Evolutionary conservation across 2,888 invertebrate species (phyloP).

Genomic region (Electrophaes corylata): DNA sequence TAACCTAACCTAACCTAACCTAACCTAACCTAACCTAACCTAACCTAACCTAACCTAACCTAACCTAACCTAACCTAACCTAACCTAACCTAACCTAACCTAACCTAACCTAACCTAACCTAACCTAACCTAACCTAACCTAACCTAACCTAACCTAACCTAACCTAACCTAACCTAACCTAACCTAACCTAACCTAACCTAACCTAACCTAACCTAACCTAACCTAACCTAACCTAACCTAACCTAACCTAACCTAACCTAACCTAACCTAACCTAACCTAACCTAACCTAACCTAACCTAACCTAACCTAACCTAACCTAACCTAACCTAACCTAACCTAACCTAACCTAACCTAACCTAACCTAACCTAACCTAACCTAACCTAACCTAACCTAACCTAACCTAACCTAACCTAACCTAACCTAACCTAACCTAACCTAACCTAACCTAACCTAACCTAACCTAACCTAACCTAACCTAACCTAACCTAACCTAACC

Average conservation of each 20-base stretch:
- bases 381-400: constrained; percentile 43
- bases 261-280: constrained; percentile 37
- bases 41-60: constrained; percentile 41
- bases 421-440: constrained; percentile 34
- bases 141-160: constrained; percentile 27
- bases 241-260: constrained; percentile 35
- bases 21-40: constrained; percentile 40
- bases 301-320: constrained; percentile 33
- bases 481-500: constrained; percentile 18
- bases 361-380: constrained; percentile 35
- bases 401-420: constrained; percentile 40
- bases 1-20: constrained; percentile 40
- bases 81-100: constrained; percentile 36
- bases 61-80: constrained; percentile 38
- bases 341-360: constrained; percentile 38
- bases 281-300: constrained; percentile 31
- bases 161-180: constrained; percentile 36
- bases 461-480: constrained; percentile 31
- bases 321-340: constrained; percentile 40
- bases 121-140: too few relatives aligned
- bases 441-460: constrained; percentile 31
- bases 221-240: too few relatives aligned
- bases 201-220: too few relatives aligned
- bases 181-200: too few relatives aligned
- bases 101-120: constrained; percentile 32